Base-by-base conservation (phyloP, 35 echinoderm and acorn worm genomes). In the Hemicentrotus pulcherrimus region DNA sequence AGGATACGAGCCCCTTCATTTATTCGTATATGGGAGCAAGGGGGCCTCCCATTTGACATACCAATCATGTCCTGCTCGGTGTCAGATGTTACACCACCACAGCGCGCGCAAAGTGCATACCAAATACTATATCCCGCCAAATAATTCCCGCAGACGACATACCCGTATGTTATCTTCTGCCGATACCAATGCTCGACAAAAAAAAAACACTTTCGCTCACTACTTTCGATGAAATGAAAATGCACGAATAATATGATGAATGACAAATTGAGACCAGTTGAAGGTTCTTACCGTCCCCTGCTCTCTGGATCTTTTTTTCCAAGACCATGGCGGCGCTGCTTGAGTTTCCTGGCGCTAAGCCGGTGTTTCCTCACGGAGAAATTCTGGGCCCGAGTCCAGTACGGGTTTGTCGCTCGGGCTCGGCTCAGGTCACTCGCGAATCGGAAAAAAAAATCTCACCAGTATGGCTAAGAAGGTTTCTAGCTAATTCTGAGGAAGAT, bases 291-390 rank as follows among this genome's bases (percentile, higher is more conserved):
- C 88, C 88, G 46, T 90, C 88, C 32, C 88, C 88, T 41, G 88
- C 88, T 41, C 88, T 90, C 32, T 90, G 88, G 31, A 90, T 90
- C 32, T 90, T 90, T 28, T 90, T 90, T 90, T 90, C 88, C 88
- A 90, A 90, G 32, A 31, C 32, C 88, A 90, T 90, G 65, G 22
- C 65, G 65, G 65, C 65, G 65, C 18, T 78, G 65, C 19, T 78
- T 28, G 3, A 78, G 65, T 28, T 78, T 22, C 65, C 65, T 78
- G 65, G 65, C 65, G 65, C 19, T 78, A 78, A 28, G 65, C 65
- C 65, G 65, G 65, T 78, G 28, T 28, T 22, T 78, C 24, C 65
- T 78, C 65, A 28, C 65, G 65, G 22, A 78, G 65, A 78, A n/a
- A 78, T n/a, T 78, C 65, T 78, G 65, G 65, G 28, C 28, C 65